These are phyloP conservation scores for Amia ocellicauda DNA, from an alignment of 2,113 vertebrate species.

Conservation along the genomic window DNA sequence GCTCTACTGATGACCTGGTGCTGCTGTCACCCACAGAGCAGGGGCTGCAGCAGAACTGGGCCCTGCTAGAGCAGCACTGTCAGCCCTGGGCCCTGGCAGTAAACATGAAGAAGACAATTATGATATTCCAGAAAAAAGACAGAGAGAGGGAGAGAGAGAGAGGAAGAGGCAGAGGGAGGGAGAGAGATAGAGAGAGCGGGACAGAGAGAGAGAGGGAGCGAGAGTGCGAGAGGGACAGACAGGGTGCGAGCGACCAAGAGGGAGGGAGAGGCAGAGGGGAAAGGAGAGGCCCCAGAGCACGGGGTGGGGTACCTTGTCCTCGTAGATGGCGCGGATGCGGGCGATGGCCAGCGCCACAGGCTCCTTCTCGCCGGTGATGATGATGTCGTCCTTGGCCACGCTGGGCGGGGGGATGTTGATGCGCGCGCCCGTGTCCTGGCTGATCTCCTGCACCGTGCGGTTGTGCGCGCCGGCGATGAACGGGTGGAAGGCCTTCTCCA, in stretches of 20 bases:
- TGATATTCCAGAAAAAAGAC: no score
- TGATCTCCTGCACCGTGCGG: constrained; percentile 65
- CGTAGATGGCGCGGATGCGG: constrained; percentile 64
- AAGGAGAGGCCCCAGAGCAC: no score
- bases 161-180: not conserved
- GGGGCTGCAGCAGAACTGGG: no score
- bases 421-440: constrained; percentile 65
- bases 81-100: no score
- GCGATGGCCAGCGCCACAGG: constrained; percentile 56
- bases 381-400: constrained; percentile 66
- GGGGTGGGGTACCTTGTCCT: constrained; percentile 68
- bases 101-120: no score
- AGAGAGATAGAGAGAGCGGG: not conserved
- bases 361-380: constrained; percentile 71
- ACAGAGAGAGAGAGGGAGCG: not conserved
- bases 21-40: no score
- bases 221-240: constrained; percentile 6
- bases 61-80: no score
- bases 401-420: constrained; percentile 67
- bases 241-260: not conserved
- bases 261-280: not conserved
- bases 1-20: no score
- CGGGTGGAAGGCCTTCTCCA: constrained; percentile 69
- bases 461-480: constrained; percentile 67
- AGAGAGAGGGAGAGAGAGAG: not conserved